Evolutionary conservation across 2,797 vertebrate species (phyloP), one percentile per base, ranked within the genome.

Genomic region (Kryptopterus vitreolus): DNA sequence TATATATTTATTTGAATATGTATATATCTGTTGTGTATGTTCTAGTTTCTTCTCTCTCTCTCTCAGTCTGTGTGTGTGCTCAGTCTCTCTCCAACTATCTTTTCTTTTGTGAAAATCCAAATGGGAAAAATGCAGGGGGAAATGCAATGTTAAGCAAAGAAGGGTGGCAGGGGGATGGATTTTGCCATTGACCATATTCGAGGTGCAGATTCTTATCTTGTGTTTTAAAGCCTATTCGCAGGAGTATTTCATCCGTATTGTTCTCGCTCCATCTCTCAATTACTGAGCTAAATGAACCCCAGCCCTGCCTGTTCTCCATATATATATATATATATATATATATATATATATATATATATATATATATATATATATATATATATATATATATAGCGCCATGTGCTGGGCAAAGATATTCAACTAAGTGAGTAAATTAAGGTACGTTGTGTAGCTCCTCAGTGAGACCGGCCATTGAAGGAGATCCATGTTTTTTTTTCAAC

Each of bases 281-380:
- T 87, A 90, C 86, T 86, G 84, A 73, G 82, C 89, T 91, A 89
- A 93, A 92, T 88, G 89, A 92, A 91, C 87, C 89, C 86, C 88
- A 85, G 87, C 80, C 85, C 88, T 84, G 87, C 80, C 85, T 90
- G 88, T 89, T 89, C 87, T 90, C 88, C 70, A 72, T 87, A 87
- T 87, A 88, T 84, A 87, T n/a, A n/a, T n/a, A n/a, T n/a, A n/a
- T n/a, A n/a, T n/a, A n/a, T n/a, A n/a, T n/a, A n/a, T n/a, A n/a
- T n/a, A n/a, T n/a, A n/a, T n/a, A n/a, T n/a, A n/a, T n/a, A n/a
- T n/a, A n/a, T n/a, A n/a, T n/a, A n/a, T n/a, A n/a, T n/a, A n/a
- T n/a, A n/a, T n/a, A n/a, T n/a, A n/a, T n/a, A n/a, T n/a, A n/a
- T n/a, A n/a, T n/a, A n/a, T n/a, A n/a, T n/a, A n/a, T n/a, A n/a